Evolutionary conservation across 2,113 vertebrate genomes (phyloP).

Genomic region (Pollachius pollachius): DNA sequence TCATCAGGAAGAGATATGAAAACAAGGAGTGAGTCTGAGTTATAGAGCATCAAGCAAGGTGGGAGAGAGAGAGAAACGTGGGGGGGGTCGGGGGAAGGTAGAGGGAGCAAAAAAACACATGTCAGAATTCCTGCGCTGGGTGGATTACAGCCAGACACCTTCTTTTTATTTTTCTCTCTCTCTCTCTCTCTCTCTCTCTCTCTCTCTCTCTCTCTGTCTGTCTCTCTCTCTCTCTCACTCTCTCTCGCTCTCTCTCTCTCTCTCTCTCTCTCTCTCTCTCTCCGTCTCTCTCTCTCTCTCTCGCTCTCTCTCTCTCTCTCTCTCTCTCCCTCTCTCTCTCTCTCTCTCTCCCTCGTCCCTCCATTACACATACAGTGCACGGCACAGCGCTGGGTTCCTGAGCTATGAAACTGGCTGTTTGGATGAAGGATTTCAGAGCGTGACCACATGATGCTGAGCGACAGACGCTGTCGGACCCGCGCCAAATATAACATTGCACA

Average conservation of each 20-base stretch:
- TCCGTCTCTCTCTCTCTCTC: not conserved
- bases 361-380: not conserved
- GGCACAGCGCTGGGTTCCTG: not conserved
- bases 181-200: too few relatives aligned
- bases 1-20: too few relatives aligned
- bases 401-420: conserved; percentile 1
- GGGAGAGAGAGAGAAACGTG: conserved; percentile 7
- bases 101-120: conserved; percentile 14
- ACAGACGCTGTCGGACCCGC: not conserved
- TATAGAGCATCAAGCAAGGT: too few relatives aligned
- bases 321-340: not conserved
- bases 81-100: conserved; percentile 4
- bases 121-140: conserved; percentile 6
- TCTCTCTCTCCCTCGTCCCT: not conserved
- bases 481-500: conserved; percentile 4
- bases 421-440: conserved; percentile 12
- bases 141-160: conserved; percentile 35
- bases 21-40: too few relatives aligned
- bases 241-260: not conserved
- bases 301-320: not conserved
- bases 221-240: not conserved
- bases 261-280: not conserved
- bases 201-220: too few relatives aligned
- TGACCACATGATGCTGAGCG: conserved; percentile 3
- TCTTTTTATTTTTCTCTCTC: too few relatives aligned